Evolutionary conservation across 2,797 vertebrate genomes (phyloP).

Genomic region (Protosalanx chinensis): DNA sequence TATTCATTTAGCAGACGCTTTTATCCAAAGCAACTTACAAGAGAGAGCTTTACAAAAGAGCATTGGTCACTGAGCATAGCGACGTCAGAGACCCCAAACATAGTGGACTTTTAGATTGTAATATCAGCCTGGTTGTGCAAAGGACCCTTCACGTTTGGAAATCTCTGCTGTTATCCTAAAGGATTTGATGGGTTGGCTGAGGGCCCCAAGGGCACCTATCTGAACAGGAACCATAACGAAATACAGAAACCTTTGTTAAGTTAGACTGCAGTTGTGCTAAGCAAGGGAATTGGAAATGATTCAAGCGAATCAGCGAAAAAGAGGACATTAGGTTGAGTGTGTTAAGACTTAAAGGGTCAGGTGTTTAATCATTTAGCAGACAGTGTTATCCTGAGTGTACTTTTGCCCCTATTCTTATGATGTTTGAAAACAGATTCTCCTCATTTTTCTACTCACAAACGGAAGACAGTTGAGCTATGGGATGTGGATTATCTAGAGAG

Average conservation of each 20-base stretch:
- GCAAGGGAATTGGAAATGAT: neutral
- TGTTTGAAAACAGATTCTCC: neutral
- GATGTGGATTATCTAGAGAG: too few species aligned
- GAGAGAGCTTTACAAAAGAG: too few species aligned
- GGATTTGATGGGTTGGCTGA: neutral
- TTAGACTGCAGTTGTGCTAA: slow-evolving; percentile 6
- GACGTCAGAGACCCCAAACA: too few species aligned
- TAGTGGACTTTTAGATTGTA: too few species aligned
- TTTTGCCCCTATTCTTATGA: neutral
- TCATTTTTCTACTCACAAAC: neutral
- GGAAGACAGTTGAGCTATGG: neutral
- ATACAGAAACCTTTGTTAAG: neutral
- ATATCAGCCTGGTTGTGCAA: too few species aligned
- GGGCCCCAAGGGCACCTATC: neutral
- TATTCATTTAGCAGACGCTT: too few species aligned
- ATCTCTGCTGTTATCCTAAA: too few species aligned
- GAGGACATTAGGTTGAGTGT: neutral
- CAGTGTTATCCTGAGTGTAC: too few species aligned
- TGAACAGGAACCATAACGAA: neutral
- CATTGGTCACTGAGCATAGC: too few species aligned
- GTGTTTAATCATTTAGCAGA: neutral
- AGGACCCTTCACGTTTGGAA: too few species aligned
- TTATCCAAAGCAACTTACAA: too few species aligned
- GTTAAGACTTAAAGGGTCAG: neutral
- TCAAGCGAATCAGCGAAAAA: neutral